Evolutionary conservation across 2,797 vertebrate genomes (phyloP), one percentile per base, ranked within the genome.

Genomic region (Cottoperca gobio): DNA sequence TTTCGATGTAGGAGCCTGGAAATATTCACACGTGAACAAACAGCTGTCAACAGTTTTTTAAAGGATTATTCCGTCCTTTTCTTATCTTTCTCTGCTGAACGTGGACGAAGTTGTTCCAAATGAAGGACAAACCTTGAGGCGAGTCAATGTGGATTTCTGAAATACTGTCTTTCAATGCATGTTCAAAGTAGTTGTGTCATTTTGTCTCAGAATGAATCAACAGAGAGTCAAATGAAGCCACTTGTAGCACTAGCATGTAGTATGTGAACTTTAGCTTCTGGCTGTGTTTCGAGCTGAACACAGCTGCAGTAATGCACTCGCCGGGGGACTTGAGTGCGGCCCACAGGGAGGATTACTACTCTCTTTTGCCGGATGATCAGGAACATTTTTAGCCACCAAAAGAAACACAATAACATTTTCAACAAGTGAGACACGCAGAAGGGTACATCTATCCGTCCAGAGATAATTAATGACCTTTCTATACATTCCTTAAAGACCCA

Each of bases 281-380:
- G 71, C 46, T 53, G 53, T 70, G 53, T 76, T 74, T 58, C 37
- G 39, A 78, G 72, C 46, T 54, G 63, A 69, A 63, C 68, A 65
- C 88, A 89, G 86, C 87, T 89, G 84, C 84, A 70, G 77, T 35
- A 13, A 50, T 74, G 19, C 9, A 28, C 43, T 79, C 13, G 8
- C 65, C 45, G 68, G 26, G 40, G 73, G 45, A 76, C 59, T 73
- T 66, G 71, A 48, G 50, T 45, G 46, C 26, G 61, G 57, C 67
- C 37, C 52, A 39, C 60, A 45, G 23, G 8, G 62, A 84, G 65
- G 80, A 90, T 91, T 86, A 87, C 37, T 59, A 40, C 64, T 59
- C 11, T 33, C 31, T 60, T 49, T 64, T 58, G 35, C 50, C 53
- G 54, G 23, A 76, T 67, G 40, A 64, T 49, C 78, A 40, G 35